phyloP scores from a whole-genome alignment of 1,140 invertebrate genomes.

The Meloidogyne exigua region DNA sequence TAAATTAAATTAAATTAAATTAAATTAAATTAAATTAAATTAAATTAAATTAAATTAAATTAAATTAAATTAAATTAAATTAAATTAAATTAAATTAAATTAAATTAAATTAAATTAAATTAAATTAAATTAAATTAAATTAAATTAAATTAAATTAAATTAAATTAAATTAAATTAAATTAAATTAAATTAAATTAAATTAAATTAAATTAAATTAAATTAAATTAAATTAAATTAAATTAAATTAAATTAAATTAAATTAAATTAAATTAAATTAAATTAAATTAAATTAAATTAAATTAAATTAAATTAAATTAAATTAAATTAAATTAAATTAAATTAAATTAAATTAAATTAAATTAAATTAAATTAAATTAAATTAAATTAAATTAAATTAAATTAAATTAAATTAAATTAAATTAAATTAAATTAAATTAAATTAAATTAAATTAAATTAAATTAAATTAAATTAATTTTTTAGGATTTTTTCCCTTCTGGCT shows the following conservation, averaged over 20 bases:
- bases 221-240: background rate
- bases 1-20: background rate
- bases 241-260: background rate
- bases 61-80: background rate
- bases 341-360: background rate
- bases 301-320: background rate
- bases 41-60: background rate
- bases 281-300: background rate
- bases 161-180: background rate
- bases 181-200: background rate
- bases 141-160: background rate
- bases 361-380: background rate
- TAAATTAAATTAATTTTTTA: constrained; percentile 41
- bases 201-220: background rate
- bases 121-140: background rate
- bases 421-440: background rate
- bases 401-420: background rate
- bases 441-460: background rate
- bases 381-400: background rate
- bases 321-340: background rate
- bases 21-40: background rate
- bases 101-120: background rate
- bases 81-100: background rate
- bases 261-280: background rate
- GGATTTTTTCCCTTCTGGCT: constrained; percentile 78